Evolutionary conservation across 2,888 invertebrate genomes (phyloP).

Genomic region (Macaria liturata): DNA sequence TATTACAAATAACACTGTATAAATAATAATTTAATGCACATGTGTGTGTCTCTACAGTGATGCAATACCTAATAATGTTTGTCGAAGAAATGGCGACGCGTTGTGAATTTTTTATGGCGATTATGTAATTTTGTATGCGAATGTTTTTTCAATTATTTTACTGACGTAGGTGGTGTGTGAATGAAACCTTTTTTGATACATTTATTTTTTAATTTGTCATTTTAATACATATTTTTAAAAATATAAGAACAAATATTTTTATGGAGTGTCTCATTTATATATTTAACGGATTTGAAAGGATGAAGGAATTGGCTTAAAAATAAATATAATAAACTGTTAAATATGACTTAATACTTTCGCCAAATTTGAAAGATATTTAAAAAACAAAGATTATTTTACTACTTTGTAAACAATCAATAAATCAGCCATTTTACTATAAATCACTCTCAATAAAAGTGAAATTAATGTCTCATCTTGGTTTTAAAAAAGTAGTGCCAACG

Average conservation of each 20-base stretch:
- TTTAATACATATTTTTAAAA: no score
- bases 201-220: no score
- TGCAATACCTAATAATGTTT: conserved; percentile 72
- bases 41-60: conserved; percentile 47
- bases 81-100: conserved; percentile 69
- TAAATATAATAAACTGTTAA: no score
- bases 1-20: background rate
- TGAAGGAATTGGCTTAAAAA: no score
- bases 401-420: no score
- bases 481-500: conserved; percentile 63
- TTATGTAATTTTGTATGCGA: conserved; percentile 32
- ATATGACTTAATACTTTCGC: no score
- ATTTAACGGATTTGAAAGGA: no score
- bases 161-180: background rate
- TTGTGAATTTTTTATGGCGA: conserved; percentile 62
- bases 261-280: no score
- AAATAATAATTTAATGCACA: conserved; percentile 22
- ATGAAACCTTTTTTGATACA: no score
- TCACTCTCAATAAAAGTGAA: conserved; percentile 35
- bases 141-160: conserved; percentile 24
- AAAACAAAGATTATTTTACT: no score
- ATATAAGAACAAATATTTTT: no score
- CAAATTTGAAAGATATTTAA: no score
- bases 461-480: conserved; percentile 43
- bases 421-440: background rate